Evolutionary conservation across 2,888 invertebrate genomes (phyloP).

Genomic region (Apocheima hispidaria): DNA sequence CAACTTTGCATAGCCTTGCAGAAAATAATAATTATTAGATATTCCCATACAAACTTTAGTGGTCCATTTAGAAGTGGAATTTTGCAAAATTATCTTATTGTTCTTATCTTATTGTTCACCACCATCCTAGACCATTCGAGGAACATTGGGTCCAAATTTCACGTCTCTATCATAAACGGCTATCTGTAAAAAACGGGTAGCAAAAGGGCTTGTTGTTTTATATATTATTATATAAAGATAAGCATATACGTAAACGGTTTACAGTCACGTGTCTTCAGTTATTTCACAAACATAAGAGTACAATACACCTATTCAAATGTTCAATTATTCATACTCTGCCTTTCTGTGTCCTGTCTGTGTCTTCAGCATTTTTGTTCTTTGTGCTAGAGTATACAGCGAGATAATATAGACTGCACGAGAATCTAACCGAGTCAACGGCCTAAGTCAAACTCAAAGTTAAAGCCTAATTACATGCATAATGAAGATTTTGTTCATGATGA

Average conservation of each 20-base stretch:
- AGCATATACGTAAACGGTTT: neutral
- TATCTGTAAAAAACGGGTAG: too few species aligned
- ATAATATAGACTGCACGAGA: neutral
- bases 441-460: neutral
- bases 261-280: neutral
- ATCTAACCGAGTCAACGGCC: neutral
- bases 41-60: too few species aligned
- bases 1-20: too few species aligned
- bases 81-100: too few species aligned
- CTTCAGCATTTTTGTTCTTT: neutral
- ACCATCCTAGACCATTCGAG: too few species aligned
- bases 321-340: neutral
- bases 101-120: too few species aligned
- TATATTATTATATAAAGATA: neutral
- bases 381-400: neutral
- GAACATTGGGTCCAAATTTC: too few species aligned
- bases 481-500: too few species aligned
- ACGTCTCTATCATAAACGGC: too few species aligned
- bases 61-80: too few species aligned
- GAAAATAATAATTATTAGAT: too few species aligned
- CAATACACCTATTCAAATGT: neutral
- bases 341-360: neutral
- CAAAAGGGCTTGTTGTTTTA: too few species aligned
- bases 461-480: neutral
- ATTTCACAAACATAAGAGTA: neutral